Conservation (phyloP, 2,113 vertebrate species). For the Microcebus ravelobensis region DNA sequence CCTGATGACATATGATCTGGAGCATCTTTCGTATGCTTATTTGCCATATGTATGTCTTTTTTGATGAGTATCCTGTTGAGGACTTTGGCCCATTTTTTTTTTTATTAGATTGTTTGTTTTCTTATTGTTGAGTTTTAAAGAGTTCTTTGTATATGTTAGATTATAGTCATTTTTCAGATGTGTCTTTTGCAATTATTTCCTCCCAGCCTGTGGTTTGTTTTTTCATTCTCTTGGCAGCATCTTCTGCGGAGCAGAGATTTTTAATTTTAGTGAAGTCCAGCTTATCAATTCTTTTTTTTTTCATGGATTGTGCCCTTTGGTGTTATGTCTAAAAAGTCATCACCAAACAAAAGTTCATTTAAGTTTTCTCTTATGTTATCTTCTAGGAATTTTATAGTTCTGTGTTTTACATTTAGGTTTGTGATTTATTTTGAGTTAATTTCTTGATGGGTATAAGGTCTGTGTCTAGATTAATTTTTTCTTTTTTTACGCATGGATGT, state of each 20-base stretch:
- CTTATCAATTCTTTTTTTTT: neutral
- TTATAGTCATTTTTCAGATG: neutral
- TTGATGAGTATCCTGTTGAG: neutral
- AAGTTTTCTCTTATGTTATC: neutral
- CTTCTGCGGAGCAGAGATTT: neutral
- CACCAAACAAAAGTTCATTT: neutral
- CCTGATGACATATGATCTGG: neutral
- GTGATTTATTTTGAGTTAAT: neutral
- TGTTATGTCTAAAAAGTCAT: neutral
- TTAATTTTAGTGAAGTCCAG: neutral
- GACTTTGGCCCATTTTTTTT: neutral
- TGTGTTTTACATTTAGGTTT: neutral
- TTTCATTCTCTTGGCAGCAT: neutral
- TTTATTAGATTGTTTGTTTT: neutral
- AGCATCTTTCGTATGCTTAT: neutral
- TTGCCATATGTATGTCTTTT: neutral
- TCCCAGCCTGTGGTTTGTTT: neutral
- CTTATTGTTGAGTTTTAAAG: neutral
- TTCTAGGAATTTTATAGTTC: neutral
- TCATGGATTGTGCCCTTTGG: neutral
- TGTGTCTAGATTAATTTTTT: neutral
- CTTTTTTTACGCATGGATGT: neutral
- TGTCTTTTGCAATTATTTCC: neutral
- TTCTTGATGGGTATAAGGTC: neutral
- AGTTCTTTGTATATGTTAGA: neutral